phyloP scores from a whole-genome alignment of 2,888 invertebrate species.

The Epirrhoe alternata region DNA sequence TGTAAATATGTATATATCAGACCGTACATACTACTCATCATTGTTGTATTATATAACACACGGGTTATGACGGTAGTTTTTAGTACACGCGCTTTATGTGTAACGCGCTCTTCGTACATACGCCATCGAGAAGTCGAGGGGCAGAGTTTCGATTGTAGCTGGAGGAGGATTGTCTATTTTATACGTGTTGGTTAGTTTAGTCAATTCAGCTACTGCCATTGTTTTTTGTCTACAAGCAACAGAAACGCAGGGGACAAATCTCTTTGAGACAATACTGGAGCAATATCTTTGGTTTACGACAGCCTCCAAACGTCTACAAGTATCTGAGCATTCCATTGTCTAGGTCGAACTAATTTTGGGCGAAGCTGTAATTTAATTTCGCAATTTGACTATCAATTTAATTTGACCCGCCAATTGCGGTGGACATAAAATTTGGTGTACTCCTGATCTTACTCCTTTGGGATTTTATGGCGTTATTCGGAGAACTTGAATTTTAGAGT shows the following conservation, averaged over 20 bases:
- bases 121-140: no score
- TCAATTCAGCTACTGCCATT: conserved; percentile 32
- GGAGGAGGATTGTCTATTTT: no score
- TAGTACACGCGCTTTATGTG: no score
- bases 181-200: not conserved
- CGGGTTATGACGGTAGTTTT: no score
- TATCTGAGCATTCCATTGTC: conserved; percentile 80
- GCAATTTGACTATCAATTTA: conserved; percentile 54
- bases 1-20: no score
- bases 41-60: no score
- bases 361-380: conserved; percentile 76
- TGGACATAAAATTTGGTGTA: conserved; percentile 27
- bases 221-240: conserved; percentile 56
- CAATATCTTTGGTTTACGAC: conserved; percentile 82
- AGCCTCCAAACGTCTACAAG: conserved; percentile 69
- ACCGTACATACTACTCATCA: no score
- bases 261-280: conserved; percentile 78
- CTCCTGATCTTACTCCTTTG: conserved; percentile 8
- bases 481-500: not conserved
- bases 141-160: no score
- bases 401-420: conserved; percentile 41
- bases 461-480: conserved; percentile 5
- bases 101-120: no score
- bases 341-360: conserved; percentile 80
- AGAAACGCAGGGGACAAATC: conserved; percentile 75